Conservation (phyloP, 2,797 vertebrate genomes). For the Spinibarbus caldwelli region DNA sequence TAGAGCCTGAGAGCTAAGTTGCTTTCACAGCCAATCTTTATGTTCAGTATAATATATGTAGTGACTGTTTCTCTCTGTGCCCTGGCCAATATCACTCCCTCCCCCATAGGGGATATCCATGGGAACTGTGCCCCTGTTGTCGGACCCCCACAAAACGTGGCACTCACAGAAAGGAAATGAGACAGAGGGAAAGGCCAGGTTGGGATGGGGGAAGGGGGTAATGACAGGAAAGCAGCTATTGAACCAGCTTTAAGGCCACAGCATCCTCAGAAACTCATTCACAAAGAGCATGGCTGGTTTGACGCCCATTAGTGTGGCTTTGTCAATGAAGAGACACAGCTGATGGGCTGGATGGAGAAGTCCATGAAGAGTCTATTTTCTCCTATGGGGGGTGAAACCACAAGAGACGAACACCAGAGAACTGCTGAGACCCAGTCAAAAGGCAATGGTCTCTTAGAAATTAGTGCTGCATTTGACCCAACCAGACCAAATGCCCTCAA, state of each 20-base stretch:
- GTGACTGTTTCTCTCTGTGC: constrained; percentile 69
- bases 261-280: constrained; percentile 53
- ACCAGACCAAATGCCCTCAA: constrained; percentile 57
- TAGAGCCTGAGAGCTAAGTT: constrained; percentile 65
- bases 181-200: constrained; percentile 53
- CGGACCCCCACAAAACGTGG: constrained; percentile 55
- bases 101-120: constrained; percentile 74
- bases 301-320: constrained; percentile 47
- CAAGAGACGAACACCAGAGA: neutral
- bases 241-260: constrained; percentile 51
- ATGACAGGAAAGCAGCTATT: constrained; percentile 62
- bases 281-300: constrained; percentile 34
- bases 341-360: constrained; percentile 37
- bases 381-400: neutral
- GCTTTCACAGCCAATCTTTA: constrained; percentile 65
- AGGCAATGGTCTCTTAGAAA: constrained; percentile 47
- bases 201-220: constrained; percentile 53
- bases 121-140: constrained; percentile 72
- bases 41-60: constrained; percentile 70
- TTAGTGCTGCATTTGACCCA: constrained; percentile 58
- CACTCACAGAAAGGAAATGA: constrained; percentile 59
- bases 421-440: constrained; percentile 52
- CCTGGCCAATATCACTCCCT: constrained; percentile 77
- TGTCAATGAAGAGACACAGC: constrained; percentile 47
- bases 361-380: constrained; percentile 38